These are phyloP conservation scores for Lateolabrax maculatus DNA, from an alignment of 2,797 vertebrate species.

Conservation along the genomic window DNA sequence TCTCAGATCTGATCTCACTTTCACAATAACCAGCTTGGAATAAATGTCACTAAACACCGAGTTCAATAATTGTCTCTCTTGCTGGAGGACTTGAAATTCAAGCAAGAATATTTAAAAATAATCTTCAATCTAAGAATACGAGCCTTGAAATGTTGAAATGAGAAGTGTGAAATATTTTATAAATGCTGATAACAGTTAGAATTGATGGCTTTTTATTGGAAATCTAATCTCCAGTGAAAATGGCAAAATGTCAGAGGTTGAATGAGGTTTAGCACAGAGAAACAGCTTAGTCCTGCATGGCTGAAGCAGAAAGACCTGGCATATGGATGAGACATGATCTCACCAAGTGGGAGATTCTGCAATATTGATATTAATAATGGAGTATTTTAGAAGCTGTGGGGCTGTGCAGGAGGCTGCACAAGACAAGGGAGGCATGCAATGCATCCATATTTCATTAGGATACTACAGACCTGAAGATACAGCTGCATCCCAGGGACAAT, in stretches of 20 bases:
- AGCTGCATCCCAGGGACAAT: slow-evolving; percentile 34
- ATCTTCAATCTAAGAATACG: too few species aligned
- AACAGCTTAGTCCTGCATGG: slow-evolving; percentile 45
- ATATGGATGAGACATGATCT: slow-evolving; percentile 52
- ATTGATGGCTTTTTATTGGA: slow-evolving; percentile 5
- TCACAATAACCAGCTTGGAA: too few species aligned
- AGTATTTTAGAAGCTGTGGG: slow-evolving; percentile 42
- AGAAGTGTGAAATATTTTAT: slow-evolving; percentile 4
- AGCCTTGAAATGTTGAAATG: too few species aligned
- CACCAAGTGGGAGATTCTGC: slow-evolving; percentile 32
- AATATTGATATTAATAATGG: slow-evolving; percentile 65
- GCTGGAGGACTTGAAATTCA: too few species aligned
- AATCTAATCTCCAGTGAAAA: slow-evolving; percentile 48
- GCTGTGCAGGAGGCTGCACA: slow-evolving; percentile 15
- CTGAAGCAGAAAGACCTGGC: slow-evolving; percentile 41
- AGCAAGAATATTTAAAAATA: too few species aligned
- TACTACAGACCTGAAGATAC: slow-evolving; percentile 1
- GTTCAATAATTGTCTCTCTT: too few species aligned
- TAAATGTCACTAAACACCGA: too few species aligned
- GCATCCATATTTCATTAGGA: slow-evolving; percentile 54
- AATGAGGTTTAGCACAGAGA: too few species aligned
- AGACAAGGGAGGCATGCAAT: slow-evolving; percentile 8
- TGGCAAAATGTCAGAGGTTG: too few species aligned
- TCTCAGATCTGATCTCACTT: too few species aligned
- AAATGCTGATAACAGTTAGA: slow-evolving; percentile 14